Evolutionary conservation across 2,113 vertebrate genomes (phyloP), one percentile per base, ranked within the genome.

Genomic region (Ceyx melanurus): DNA sequence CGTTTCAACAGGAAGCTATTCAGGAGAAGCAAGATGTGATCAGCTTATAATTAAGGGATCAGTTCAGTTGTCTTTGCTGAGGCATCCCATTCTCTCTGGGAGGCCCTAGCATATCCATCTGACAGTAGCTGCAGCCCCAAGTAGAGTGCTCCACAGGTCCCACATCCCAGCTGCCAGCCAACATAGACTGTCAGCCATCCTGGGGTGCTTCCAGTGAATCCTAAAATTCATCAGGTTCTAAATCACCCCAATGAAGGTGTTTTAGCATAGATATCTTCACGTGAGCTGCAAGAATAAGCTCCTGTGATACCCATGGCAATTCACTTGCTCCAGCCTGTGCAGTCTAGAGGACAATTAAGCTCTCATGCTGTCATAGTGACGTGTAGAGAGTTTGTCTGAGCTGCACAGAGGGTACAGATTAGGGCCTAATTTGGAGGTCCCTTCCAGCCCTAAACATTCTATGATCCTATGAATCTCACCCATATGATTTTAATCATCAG

Each of bases 251-350:
- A 57, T 33, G 35, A 62, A 62, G 13, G 9, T 77, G 35, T 56
- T 61, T 66, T 19, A 14, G 4, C 14, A 15, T 29, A 43, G 33
- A 2, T 56, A 11, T 43, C 21, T 71, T 70, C 45, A 17, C 18
- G 45, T 54, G 46, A 58, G 11, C 80, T 89, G 57, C 1, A 2
- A 33, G 26, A 73, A 13, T 68, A 58, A 58, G 21, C 31, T 48
- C 22, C 21, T 5, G 5, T 57, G 67, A 48, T 58, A 76, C 61
- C 8, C 0, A 1, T 31, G 28, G 60, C 1, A 1, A 21, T 67
- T 62, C 61, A 42, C n/a, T 67, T 35, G 9, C 54, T 62, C 15
- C 21, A 56, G 23, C 26, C 17, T 62, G 15, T 57, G 28, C n/a
- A 72, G 45, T 85, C 37, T 21, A 19, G 26, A 48, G 29, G 43